Evolutionary conservation across 1,140 invertebrate species (phyloP).

Genomic region (Pseudomyrmex cubaensis): DNA sequence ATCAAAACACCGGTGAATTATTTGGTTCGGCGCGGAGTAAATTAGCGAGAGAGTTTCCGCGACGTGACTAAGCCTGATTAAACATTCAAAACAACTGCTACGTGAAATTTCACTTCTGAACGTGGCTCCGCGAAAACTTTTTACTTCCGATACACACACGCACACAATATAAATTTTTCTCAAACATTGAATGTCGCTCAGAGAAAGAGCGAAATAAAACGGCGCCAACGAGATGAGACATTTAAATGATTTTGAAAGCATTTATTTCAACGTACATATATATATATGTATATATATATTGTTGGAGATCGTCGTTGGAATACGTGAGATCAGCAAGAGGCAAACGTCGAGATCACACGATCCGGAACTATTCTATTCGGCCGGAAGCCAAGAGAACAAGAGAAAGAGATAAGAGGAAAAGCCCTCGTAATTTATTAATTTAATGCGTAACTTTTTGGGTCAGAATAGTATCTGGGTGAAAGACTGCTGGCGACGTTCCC

Average conservation of each 20-base stretch:
- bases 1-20: neutral
- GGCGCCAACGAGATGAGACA: conserved; percentile 4
- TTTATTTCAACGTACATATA: conserved; percentile 9
- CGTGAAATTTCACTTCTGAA: neutral
- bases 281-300: too few species aligned
- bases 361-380: conserved; percentile 76
- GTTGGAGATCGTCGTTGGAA: conserved; percentile 9
- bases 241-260: conserved; percentile 18
- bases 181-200: neutral
- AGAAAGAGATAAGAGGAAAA: neutral
- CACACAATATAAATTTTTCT: neutral
- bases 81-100: neutral
- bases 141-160: neutral
- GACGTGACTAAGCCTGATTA: neutral
- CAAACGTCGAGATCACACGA: conserved; percentile 75
- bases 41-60: too few species aligned
- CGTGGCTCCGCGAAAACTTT: neutral
- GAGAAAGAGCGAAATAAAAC: neutral
- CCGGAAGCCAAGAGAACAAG: conserved; percentile 77
- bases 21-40: neutral
- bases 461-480: conserved; percentile 79
- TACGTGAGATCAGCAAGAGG: conserved; percentile 75
- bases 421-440: conserved; percentile 83
- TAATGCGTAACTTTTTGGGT: conserved; percentile 83
- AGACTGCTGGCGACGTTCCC: conserved; percentile 79